Evolutionary conservation across 2,888 invertebrate species (phyloP).

Genomic region (Tachystola acroxantha): DNA sequence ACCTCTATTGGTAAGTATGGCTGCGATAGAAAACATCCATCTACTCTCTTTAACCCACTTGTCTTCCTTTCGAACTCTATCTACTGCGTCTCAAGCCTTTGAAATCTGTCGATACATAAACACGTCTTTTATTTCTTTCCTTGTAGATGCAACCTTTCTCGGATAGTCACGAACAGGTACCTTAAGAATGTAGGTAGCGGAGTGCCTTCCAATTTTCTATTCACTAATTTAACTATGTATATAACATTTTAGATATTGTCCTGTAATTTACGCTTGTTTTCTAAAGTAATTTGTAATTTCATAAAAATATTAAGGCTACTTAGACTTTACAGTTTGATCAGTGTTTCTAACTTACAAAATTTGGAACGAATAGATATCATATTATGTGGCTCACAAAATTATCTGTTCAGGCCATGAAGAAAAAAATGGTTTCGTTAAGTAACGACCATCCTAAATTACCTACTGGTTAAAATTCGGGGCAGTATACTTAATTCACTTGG

Average conservation of each 20-base stretch:
- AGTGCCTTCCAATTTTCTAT: conserved; percentile 24
- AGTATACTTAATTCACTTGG: too few relatives aligned
- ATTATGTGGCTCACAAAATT: too few relatives aligned
- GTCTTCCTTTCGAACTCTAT: conserved; percentile 1
- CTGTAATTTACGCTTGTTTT: conserved; percentile 2
- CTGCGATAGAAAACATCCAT: background rate
- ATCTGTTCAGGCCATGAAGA: too few relatives aligned
- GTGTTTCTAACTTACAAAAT: too few relatives aligned
- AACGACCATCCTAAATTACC: too few relatives aligned
- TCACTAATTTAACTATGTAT: conserved; percentile 3
- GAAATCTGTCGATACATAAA: conserved; percentile 35
- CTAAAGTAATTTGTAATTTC: background rate
- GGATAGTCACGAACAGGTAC: conserved; percentile 77
- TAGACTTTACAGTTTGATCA: background rate
- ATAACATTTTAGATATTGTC: conserved; percentile 3
- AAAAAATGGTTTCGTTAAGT: too few relatives aligned
- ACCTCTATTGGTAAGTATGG: conserved; percentile 1
- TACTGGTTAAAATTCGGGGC: too few relatives aligned
- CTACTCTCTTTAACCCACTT: too few relatives aligned
- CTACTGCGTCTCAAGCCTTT: conserved; percentile 7
- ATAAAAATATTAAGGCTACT: background rate
- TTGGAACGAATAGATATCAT: too few relatives aligned
- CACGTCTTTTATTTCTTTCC: conserved; percentile 54
- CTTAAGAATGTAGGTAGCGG: conserved; percentile 51
- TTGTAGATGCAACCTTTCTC: conserved; percentile 77